These are phyloP conservation scores for Melanocharis versteri DNA, from an alignment of 2,113 vertebrate genomes.

Conservation along the genomic window DNA sequence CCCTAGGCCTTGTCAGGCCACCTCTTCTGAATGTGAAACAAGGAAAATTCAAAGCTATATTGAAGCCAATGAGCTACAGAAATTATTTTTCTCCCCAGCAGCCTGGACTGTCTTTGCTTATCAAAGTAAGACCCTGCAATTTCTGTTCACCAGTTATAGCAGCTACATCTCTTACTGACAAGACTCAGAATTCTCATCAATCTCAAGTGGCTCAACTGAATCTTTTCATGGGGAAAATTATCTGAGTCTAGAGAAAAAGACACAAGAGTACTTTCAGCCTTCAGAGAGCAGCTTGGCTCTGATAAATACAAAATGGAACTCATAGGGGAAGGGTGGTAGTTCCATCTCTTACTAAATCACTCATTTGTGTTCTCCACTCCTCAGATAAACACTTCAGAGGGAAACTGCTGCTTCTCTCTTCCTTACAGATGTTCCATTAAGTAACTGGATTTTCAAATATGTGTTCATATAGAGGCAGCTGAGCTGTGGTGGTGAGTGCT, in stretches of 20 bases:
- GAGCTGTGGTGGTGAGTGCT: background rate
- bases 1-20: background rate
- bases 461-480: background rate
- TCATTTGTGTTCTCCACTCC: background rate
- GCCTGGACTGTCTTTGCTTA: background rate
- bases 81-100: background rate
- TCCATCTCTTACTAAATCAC: background rate
- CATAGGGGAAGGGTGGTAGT: background rate
- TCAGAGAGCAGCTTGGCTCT: background rate
- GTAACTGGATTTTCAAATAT: background rate
- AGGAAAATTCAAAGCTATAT: background rate
- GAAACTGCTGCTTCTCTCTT: background rate
- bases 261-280: background rate
- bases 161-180: background rate
- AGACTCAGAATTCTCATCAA: conserved; percentile 28
- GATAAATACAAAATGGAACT: background rate
- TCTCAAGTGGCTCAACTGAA: conserved; percentile 1
- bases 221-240: background rate
- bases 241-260: background rate
- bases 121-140: background rate
- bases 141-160: background rate
- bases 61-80: background rate
- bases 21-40: background rate
- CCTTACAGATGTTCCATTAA: background rate
- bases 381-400: background rate